Base-by-base conservation (phyloP, 2,888 invertebrate genomes). In the Fragum fragum region DNA sequence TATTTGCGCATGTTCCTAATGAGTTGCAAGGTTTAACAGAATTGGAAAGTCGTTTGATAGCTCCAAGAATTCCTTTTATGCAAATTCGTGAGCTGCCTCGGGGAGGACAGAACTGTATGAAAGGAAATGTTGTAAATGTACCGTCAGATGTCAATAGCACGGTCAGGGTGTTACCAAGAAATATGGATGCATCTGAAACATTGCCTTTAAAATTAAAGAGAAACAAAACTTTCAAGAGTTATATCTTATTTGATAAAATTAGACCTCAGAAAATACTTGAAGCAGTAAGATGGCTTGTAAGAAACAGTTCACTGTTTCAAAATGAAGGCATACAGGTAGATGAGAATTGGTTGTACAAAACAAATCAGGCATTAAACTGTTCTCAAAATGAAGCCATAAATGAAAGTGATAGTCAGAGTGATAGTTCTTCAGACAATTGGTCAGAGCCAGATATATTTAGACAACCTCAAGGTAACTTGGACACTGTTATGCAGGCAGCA, bases 81-180 rank as follows among this genome's bases (percentile, higher is more conserved):
- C 80, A 83, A 42, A 42, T 87, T 16, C 69, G 78, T 39, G 73
- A 82, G 36, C 47, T 83, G 59, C 78, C 82, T 16, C 28, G 78
- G 55, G 87, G 82, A 39, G 73, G 73, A 0, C 87, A 87, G 55
- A 28, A 85, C 16, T 85, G 55, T 72, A 21, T 87, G 26, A 39
- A 52, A 28, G 85, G 86, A 14, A 87, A 86, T 74, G 66, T 88
- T 70, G 87, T 88, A 3, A 87, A 87, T 88, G 86, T 88, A 6
- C 88, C 88, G 28, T 80, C 83, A 26, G 87, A 88, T 77, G 79
- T 87, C 1, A 81, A 76, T 42, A 72, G 72, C 59, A 88, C 87
- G 7, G 76, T 87, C 1, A 83, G 80, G 61, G 70, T 66, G 7
- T 55, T 86, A 26, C 86, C 83, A 52, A 26, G 83, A 16, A 70